Evolutionary conservation across 2,888 invertebrate species (phyloP), one percentile per base, ranked within the genome.

Genomic region (Agrilus biguttatus): DNA sequence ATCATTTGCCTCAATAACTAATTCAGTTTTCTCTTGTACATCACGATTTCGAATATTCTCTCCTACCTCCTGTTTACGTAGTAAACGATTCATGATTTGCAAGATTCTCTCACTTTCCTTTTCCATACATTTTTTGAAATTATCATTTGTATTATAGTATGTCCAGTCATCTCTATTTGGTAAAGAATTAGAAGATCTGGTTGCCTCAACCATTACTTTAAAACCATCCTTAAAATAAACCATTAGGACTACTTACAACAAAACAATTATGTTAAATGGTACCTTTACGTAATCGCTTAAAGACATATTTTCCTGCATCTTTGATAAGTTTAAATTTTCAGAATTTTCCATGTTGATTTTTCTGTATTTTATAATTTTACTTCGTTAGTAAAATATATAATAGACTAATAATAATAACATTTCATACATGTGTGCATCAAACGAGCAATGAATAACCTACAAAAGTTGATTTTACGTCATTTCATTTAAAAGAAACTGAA

Each of bases 1-100:
- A 65, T 93, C 92, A 67, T 90, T 92, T 12, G 79, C 78, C 55
- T 91, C 90, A 21, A 82, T 69, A 10, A 93, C 59, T 53, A 84
- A 71, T 47, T 92, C 91, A 53, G 80, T 77, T 58, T 79, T 76
- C 49, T 81, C 80, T 40, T 81, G 80, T 2, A 69, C 51, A 44
- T 74, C 73, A 19, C 75, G 62, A 32, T 65, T 65, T 48, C 66
- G 66, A 45, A 81, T 72, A 47, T 74, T 77, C 8, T 71, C 72
- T 39, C 69, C 67, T 12, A 77, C 59, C 32, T 76, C 72, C 47
- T 76, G 71, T 45, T 69, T 62, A 51, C 68, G 62, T 49, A 82
- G 52, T 52, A 76, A 63, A 57, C 70, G 59, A 51, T 77, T 70
- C 59, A 77, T 73, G 53, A 75, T 55, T 52, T 70, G 71, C 33